Evolutionary conservation across 1,140 invertebrate genomes (phyloP), one percentile per base, ranked within the genome.

Genomic region (Macrotrachela quadricornifera): DNA sequence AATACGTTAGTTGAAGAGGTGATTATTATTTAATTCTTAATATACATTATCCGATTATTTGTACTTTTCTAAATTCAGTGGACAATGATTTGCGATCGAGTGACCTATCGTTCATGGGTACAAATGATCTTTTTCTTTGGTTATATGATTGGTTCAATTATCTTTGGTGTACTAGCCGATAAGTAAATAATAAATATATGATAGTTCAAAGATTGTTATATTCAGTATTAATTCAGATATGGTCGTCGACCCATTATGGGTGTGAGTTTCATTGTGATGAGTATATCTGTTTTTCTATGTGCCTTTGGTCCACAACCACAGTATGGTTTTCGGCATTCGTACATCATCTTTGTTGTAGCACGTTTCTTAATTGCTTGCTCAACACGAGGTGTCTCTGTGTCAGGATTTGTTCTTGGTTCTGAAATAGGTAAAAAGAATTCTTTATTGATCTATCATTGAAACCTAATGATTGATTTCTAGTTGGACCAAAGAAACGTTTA

Each of bases 111-210:
- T 40, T 42, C 42, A 10, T 39, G 43, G n/a, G 44, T 46, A 21
- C 53, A 54, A 38, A 49, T 46, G 16, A 21, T 49, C 21, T 54
- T 49, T 36, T 54, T 54, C 49, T 38, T 46, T 46, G 53, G 53
- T 13, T 49, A 43, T 44, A 18, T 54, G 42, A 17, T 54, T 37
- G 53, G 53, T n/a, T 54, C 53, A 10, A 44, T 54, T 49, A 14
- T 54, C 10, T 40, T 54, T 39, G 53, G 53, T 42, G 44, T 49
- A 13, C 30, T 54, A n/a, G 46, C 53, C 17, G 53, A 54, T 40
- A 44, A 54, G 51, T 53, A 53, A 53, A 41, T 41, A 11, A 13
- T 41, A 41, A 6, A 41, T 3, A 41, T 6, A 41, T 6, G 3
- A 3, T 2, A 41, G 10, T 41, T 13, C 10, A 6, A 3, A 41